phyloP scores from a whole-genome alignment of 1,140 invertebrate species.

The Dolichoris vasculosae region DNA sequence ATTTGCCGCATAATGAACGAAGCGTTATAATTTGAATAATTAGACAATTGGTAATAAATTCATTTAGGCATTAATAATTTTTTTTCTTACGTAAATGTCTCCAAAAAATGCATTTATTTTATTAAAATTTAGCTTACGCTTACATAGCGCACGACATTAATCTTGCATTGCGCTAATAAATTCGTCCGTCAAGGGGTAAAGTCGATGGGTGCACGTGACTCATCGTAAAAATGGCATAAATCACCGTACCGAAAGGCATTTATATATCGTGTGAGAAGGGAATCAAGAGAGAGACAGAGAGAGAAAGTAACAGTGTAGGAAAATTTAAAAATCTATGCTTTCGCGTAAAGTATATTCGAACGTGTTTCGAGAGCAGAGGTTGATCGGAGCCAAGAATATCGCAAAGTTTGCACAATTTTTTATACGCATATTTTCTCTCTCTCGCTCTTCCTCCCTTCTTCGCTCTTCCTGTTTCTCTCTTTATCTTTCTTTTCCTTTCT shows the following conservation, averaged over 20 bases:
- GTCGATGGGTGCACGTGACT: constrained; percentile 24
- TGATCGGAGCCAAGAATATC: background rate
- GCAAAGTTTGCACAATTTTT: background rate
- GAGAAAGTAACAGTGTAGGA: background rate
- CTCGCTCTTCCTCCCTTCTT: too few relatives aligned
- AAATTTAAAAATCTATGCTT: background rate
- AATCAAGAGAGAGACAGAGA: background rate
- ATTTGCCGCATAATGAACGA: too few relatives aligned
- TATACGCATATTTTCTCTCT: background rate
- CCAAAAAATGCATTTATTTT: too few relatives aligned
- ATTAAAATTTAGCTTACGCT: background rate
- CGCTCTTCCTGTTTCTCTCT: too few relatives aligned
- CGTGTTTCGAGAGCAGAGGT: background rate
- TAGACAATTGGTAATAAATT: too few relatives aligned
- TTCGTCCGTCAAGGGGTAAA: constrained; percentile 38
- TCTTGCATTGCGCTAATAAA: constrained; percentile 50
- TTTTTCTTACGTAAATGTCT: too few relatives aligned
- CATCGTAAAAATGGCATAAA: constrained; percentile 44
- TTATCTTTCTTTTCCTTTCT: background rate
- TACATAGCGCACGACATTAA: constrained; percentile 48
- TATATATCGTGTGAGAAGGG: background rate
- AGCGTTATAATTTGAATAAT: too few relatives aligned
- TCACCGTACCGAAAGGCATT: background rate
- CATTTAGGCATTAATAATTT: too few relatives aligned
- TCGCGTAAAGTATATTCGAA: background rate